phyloP scores from a whole-genome alignment of 2,888 invertebrate genomes.

The Patella caerulea region DNA sequence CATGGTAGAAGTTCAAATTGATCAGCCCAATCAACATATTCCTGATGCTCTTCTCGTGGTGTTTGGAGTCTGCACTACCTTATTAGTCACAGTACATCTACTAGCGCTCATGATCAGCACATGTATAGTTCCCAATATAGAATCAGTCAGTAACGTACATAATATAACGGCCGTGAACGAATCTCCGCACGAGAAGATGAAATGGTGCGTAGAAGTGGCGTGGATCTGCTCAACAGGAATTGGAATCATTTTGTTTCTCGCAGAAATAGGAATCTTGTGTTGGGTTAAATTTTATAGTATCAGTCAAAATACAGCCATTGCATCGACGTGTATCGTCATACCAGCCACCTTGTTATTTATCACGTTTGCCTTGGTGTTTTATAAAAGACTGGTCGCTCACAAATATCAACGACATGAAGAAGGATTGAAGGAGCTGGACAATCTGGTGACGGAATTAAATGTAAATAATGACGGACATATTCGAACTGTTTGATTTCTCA shows the following conservation, averaged over 20 bases:
- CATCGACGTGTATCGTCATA: slow-evolving; percentile 76
- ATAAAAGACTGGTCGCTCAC: slow-evolving; percentile 89
- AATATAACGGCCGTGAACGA: slow-evolving; percentile 68
- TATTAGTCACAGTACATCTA: slow-evolving; percentile 93
- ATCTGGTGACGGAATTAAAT: slow-evolving; percentile 36
- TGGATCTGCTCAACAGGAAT: slow-evolving; percentile 96
- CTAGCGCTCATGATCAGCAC: slow-evolving; percentile 97
- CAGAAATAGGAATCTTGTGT: slow-evolving; percentile 91
- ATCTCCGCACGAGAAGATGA: slow-evolving; percentile 73
- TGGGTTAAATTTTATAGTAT: slow-evolving; percentile 90
- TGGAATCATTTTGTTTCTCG: slow-evolving; percentile 87
- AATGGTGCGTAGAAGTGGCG: slow-evolving; percentile 78
- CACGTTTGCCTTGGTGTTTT: slow-evolving; percentile 91
- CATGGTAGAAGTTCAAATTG: slow-evolving; percentile 93
- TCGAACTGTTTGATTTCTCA: too few relatives aligned
- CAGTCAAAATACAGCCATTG: slow-evolving; percentile 81
- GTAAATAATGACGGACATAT: too few relatives aligned
- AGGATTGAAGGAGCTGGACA: slow-evolving; percentile 61
- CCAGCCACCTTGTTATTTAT: slow-evolving; percentile 90
- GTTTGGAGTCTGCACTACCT: slow-evolving; percentile 91
- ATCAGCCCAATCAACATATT: slow-evolving; percentile 75
- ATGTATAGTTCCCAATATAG: slow-evolving; percentile 93
- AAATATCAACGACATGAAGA: slow-evolving; percentile 73
- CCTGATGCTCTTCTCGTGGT: slow-evolving; percentile 89
- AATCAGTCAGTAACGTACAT: slow-evolving; percentile 85